Evolutionary conservation across 1,140 invertebrate genomes (phyloP).

Genomic region (Brachionus koreanus): DNA sequence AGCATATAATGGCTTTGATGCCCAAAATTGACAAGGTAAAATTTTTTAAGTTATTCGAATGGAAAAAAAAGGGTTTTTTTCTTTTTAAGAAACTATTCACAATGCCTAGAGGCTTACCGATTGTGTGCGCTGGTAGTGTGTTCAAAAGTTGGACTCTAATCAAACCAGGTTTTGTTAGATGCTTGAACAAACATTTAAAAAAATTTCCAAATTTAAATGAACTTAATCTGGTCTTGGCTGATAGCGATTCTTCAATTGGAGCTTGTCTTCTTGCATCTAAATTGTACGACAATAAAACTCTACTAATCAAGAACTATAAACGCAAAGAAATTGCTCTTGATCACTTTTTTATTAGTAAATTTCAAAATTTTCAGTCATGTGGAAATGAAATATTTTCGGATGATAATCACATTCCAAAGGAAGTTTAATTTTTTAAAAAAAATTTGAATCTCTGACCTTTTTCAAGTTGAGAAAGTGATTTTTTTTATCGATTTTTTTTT

Average conservation of each 20-base stretch:
- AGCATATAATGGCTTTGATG: conserved; percentile 68
- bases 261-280: conserved; percentile 10
- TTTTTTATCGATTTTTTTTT: too few relatives aligned
- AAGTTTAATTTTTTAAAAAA: background rate
- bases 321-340: background rate
- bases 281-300: background rate
- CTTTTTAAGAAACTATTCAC: conserved; percentile 58
- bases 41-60: background rate
- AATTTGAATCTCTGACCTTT: background rate
- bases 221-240: background rate
- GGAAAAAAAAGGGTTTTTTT: conserved; percentile 47
- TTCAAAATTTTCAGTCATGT: background rate
- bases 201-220: conserved; percentile 3
- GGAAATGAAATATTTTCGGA: background rate
- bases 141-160: conserved; percentile 86
- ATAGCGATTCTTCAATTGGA: conserved; percentile 10
- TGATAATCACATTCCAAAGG: background rate
- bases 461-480: background rate
- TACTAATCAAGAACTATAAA: background rate
- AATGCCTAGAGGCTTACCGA: conserved; percentile 66
- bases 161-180: conserved; percentile 51
- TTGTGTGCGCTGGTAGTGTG: conserved; percentile 89
- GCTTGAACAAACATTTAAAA: background rate
- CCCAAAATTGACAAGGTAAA: conserved; percentile 64
- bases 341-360: background rate